Percentiles rank a stretch among this genome's conserved stretches.
Evolutionary conservation across 2,888 invertebrate species (phyloP).

Genomic region (Lamproptera curius): DNA sequence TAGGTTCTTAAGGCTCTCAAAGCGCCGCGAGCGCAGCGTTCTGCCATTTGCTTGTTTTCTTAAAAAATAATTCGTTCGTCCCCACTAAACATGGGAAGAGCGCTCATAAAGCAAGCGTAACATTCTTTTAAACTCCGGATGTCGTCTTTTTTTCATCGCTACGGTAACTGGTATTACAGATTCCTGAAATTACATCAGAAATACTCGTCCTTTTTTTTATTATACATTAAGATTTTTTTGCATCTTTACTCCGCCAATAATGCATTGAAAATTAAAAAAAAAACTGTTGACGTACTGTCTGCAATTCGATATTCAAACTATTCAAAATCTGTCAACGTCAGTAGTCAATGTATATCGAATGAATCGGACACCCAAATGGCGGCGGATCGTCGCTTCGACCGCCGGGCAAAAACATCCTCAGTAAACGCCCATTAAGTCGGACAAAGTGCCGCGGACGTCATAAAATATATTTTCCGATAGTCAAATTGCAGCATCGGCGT

Average conservation of each 20-base stretch:
- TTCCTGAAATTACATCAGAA: too few relatives aligned
- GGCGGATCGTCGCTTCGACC: constrained; percentile 38
- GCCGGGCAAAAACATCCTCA: constrained; percentile 36
- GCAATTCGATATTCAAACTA: too few relatives aligned
- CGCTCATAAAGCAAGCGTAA: constrained; percentile 15
- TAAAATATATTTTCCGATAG: constrained; percentile 74
- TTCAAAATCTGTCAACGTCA: too few relatives aligned
- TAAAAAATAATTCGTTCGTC: constrained; percentile 26
- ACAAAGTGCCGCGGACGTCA: constrained; percentile 61
- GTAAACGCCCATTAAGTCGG: constrained; percentile 52
- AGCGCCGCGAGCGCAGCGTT: constrained; percentile 31
- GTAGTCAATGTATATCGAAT: too few relatives aligned
- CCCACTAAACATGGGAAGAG: constrained; percentile 17
- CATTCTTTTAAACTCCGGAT: constrained; percentile 3
- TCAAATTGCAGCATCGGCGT: constrained; percentile 68
- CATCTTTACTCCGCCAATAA: too few relatives aligned
- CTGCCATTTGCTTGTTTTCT: constrained; percentile 25
- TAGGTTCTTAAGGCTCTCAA: constrained; percentile 35
- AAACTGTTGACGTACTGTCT: too few relatives aligned
- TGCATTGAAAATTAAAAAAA: too few relatives aligned
- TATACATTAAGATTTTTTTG: too few relatives aligned
- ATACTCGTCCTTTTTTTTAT: too few relatives aligned
- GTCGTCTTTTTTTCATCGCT: too few relatives aligned
- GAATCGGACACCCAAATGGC: too few relatives aligned
- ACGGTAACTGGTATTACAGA: too few relatives aligned